phyloP scores from a whole-genome alignment of 2,888 invertebrate species.

The Cataglyphis altisquamis region DNA sequence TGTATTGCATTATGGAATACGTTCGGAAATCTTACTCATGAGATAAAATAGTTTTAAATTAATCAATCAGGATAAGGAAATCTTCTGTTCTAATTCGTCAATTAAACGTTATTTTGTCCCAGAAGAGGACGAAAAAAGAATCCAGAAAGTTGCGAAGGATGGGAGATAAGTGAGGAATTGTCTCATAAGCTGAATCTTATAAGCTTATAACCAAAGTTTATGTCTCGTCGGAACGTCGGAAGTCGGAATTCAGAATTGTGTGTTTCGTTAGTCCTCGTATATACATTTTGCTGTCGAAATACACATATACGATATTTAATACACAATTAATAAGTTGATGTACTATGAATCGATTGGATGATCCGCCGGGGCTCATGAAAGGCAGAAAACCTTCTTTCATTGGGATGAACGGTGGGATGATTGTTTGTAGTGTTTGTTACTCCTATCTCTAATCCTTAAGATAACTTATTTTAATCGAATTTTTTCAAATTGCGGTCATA shows the following conservation, averaged over 20 bases:
- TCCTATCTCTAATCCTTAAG: not conserved
- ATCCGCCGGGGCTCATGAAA: constrained; percentile 81
- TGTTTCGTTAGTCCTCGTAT: not conserved
- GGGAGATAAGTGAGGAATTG: too few species aligned
- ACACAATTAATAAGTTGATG: constrained; percentile 62
- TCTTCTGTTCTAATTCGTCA: not conserved
- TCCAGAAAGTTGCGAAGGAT: too few species aligned
- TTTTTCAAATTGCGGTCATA: not conserved
- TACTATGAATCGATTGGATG: constrained; percentile 84
- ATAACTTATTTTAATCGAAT: not conserved
- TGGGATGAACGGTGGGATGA: constrained; percentile 83
- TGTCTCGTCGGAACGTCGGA: too few species aligned
- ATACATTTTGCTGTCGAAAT: not conserved
- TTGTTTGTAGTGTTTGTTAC: not conserved
- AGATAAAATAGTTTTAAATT: not conserved
- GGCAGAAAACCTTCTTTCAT: constrained; percentile 83
- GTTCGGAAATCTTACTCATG: too few species aligned
- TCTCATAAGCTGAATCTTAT: too few species aligned
- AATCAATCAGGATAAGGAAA: too few species aligned
- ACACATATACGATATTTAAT: not conserved
- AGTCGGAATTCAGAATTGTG: too few species aligned
- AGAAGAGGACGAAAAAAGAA: too few species aligned
- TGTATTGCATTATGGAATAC: too few species aligned
- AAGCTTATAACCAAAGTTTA: too few species aligned
- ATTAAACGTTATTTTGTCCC: too few species aligned